Evolutionary conservation across 1,140 invertebrate genomes (phyloP), one percentile per base, ranked within the genome.

Genomic region (Musca domestica): DNA sequence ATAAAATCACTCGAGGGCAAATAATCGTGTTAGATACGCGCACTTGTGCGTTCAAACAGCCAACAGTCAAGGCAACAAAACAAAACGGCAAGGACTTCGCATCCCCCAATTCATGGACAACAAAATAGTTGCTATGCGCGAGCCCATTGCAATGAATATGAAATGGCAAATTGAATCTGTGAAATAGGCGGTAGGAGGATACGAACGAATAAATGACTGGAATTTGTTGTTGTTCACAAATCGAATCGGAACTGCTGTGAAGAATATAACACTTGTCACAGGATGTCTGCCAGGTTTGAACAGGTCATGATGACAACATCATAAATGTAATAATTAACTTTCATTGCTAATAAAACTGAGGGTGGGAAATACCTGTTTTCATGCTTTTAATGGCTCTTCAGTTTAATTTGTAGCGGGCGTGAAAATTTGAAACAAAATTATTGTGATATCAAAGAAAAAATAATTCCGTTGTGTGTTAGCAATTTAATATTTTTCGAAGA

Each of bases 1-100:
- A 56, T 56, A 56, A 56, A 56, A 56, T 25, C 52, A 27, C 22
- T n/a, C 52, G 17, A 30, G 15, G 15, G 23, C 19, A 56, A 27
- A 56, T 56, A 56, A 56, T 56, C 52, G 52, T 56, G 25, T 56
- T 56, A 27, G 23, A 27, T 25, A 56, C 52, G 52, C 52, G 52
- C 52, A 56, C 52, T 56, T 56, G 52, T 27, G 25, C 22, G 52
- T 41, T 41, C 12, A 12, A 5, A 41, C 34, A 41, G 34, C 12
- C 34, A 12, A 3, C 4, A 27, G 5, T 27, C 2, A 56, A 27
- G 52, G 23, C 23, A 56, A 27, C 5, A 19, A 27, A 7, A 51
- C 22, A 19, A 51, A 51, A 56, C 51, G 3, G 25, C 15, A 20
- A 56, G 52, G 52, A 56, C 15, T 23, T n/a, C 27, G 51, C 34